Conservation (phyloP, 2,888 invertebrate species). For the Laothoe populi region DNA sequence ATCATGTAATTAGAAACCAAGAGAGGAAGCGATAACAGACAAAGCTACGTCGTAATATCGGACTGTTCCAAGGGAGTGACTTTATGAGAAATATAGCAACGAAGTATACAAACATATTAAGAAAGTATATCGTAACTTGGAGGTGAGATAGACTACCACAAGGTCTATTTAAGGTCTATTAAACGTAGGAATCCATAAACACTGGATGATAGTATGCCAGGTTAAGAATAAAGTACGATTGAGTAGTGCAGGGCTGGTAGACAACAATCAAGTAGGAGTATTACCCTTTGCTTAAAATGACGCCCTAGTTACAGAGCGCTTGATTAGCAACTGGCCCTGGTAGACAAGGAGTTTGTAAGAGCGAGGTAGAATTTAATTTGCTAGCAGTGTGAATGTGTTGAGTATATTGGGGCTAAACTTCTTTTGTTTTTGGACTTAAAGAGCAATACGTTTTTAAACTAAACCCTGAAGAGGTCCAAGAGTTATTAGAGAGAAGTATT, state of each 20-base stretch:
- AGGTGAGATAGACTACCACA: neutral
- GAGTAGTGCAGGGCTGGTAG: conserved; percentile 16
- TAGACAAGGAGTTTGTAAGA: conserved; percentile 4
- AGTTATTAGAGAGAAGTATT: neutral
- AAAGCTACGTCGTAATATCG: neutral
- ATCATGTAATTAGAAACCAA: neutral
- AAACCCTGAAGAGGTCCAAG: neutral
- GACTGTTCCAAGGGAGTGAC: neutral
- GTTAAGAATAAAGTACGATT: conserved; percentile 14
- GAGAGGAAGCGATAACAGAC: neutral
- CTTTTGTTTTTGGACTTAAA: conserved; percentile 8
- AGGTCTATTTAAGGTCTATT: neutral
- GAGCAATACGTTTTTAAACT: too few species aligned
- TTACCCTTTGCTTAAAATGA: conserved; percentile 1
- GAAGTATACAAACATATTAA: neutral
- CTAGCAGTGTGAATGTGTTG: conserved; percentile 12
- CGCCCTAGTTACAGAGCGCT: neutral
- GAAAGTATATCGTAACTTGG: too few species aligned
- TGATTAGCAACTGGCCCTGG: conserved; percentile 3
- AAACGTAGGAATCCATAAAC: conserved; percentile 1
- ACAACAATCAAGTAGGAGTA: neutral
- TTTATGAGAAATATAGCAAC: neutral
- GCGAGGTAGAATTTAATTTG: conserved; percentile 22
- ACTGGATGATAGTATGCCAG: conserved; percentile 1
- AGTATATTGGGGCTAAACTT: conserved; percentile 8